phyloP scores from a whole-genome alignment of 2,888 invertebrate genomes.

The Tachystola acroxantha region DNA sequence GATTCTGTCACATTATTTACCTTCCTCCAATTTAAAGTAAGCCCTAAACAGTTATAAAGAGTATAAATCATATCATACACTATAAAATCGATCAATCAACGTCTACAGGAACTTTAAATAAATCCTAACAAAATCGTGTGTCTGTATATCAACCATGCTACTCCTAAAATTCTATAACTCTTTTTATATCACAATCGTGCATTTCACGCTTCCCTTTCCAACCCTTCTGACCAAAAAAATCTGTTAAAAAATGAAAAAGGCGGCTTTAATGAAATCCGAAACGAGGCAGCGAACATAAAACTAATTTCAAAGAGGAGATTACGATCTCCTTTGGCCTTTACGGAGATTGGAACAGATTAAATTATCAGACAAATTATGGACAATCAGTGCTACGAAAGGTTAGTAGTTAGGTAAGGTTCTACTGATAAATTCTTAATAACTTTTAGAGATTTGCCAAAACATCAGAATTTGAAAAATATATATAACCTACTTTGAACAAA shows the following conservation, averaged over 20 bases:
- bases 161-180: neutral
- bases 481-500: too few species aligned
- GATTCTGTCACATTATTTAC: too few species aligned
- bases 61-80: neutral
- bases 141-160: neutral
- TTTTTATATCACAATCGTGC: conserved; percentile 6
- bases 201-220: conserved; percentile 50
- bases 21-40: too few species aligned
- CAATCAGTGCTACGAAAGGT: neutral
- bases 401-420: too few species aligned
- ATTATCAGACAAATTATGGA: conserved; percentile 2
- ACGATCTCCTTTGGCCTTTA: conserved; percentile 21
- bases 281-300: conserved; percentile 14
- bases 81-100: conserved; percentile 5
- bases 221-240: conserved; percentile 37
- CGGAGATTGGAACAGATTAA: conserved; percentile 7
- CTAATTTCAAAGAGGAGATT: conserved; percentile 25
- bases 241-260: conserved; percentile 19
- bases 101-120: too few species aligned
- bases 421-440: too few species aligned
- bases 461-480: too few species aligned
- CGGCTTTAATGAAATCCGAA: conserved; percentile 25
- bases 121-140: too few species aligned
- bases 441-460: too few species aligned
- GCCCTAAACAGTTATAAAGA: neutral